Conservation (phyloP, 2,113 vertebrate species). For the Myotis brandtii region DNA sequence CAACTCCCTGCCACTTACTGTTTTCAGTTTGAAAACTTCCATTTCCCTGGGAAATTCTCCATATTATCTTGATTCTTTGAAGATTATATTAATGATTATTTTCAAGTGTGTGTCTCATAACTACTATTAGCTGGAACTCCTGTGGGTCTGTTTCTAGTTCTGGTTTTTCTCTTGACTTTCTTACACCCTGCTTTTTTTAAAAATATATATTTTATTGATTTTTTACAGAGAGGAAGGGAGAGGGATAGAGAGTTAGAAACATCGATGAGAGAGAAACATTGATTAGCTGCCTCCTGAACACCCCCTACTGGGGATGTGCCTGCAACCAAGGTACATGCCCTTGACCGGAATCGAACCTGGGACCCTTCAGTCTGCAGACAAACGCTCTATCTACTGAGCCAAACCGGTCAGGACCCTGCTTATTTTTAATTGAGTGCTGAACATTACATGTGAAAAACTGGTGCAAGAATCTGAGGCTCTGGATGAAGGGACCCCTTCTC, state of each 20-base stretch:
- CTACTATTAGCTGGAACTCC: not conserved
- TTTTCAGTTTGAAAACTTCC: not conserved
- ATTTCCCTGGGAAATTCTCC: not conserved
- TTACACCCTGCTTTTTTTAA: not conserved
- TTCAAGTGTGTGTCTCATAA: not conserved
- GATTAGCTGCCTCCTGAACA: too few relatives aligned
- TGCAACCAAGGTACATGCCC: too few relatives aligned
- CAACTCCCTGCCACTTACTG: not conserved
- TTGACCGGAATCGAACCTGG: too few relatives aligned
- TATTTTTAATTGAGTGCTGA: not conserved
- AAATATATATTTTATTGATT: too few relatives aligned
- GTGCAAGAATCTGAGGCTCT: not conserved
- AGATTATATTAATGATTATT: not conserved
- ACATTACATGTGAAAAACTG: not conserved
- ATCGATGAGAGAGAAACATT: too few relatives aligned
- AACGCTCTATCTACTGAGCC: too few relatives aligned
- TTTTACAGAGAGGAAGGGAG: too few relatives aligned
- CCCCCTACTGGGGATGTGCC: too few relatives aligned
- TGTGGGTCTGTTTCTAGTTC: not conserved
- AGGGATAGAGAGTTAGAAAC: too few relatives aligned
- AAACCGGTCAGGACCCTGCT: not conserved
- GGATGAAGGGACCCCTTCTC: not conserved
- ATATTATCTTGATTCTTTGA: not conserved
- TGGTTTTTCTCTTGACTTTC: not conserved
- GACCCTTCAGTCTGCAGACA: too few relatives aligned